These are phyloP conservation scores for Pantala flavescens DNA, from an alignment of 1,140 invertebrate species.

Conservation along the genomic window DNA sequence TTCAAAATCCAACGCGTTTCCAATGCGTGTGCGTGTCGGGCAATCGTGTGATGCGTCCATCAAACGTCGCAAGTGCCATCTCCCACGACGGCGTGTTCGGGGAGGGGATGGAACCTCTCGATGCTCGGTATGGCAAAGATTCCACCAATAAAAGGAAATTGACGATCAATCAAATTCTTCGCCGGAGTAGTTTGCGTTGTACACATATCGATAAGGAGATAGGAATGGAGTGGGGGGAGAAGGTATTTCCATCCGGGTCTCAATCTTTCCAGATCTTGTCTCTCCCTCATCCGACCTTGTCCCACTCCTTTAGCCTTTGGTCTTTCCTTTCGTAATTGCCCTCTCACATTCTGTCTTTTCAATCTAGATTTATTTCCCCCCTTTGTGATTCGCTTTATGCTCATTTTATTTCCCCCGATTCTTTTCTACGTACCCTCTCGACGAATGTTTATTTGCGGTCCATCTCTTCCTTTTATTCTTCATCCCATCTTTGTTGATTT, in stretches of 20 bases:
- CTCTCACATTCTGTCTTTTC: not conserved
- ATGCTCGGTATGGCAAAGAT: not conserved
- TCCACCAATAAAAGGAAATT: not conserved
- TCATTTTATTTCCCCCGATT: too few species aligned
- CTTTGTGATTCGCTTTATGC: too few species aligned
- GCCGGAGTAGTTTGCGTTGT: constrained; percentile 3
- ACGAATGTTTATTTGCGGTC: too few species aligned
- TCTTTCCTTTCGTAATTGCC: not conserved
- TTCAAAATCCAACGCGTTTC: too few species aligned
- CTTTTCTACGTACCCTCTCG: too few species aligned
- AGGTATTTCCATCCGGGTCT: constrained; percentile 1
- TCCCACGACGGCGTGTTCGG: not conserved
- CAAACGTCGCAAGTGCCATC: not conserved
- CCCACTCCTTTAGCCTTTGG: not conserved
- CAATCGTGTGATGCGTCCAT: too few species aligned
- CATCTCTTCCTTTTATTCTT: too few species aligned
- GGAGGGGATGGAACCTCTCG: not conserved
- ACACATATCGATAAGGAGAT: not conserved
- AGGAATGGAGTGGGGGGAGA: not conserved
- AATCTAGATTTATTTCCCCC: too few species aligned
- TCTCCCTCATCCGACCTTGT: not conserved
- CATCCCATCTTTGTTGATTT: too few species aligned
- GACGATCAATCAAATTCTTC: not conserved
- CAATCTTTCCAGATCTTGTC: not conserved
- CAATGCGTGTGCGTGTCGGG: too few species aligned